Evolutionary conservation across 2,888 invertebrate genomes (phyloP), one percentile per base, ranked within the genome.

Genomic region (Drosophila leonis): DNA sequence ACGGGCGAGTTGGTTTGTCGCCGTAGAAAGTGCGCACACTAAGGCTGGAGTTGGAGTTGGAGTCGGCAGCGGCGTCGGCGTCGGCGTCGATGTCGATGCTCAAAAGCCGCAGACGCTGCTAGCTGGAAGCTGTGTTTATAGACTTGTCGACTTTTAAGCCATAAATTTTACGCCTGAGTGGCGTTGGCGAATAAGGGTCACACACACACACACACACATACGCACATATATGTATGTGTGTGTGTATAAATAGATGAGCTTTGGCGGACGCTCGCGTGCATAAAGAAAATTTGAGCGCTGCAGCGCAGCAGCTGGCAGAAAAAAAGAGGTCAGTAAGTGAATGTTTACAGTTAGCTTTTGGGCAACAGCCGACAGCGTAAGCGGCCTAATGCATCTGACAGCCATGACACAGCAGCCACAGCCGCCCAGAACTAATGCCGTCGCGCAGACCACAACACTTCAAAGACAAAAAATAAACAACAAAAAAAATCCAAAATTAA

Each of bases 161-260:
- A 87, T 90, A 87, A 90, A 87, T 90, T 87, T 90, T 90, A 87
- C 90, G 90, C 86, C 90, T 81, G 83, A 87, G 75, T 83, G 83
- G 77, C 83, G 81, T 88, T 86, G 90, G 90, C 88, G 83, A 90
- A 87, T 83, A 87, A 87, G 86, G 86, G 86, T 87, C 86, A 87
- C 83, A 88, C 70, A 88, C 64, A 86, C 42, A 78, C 41, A 64
- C 52, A 59, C 65, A 62, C 61, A 64, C 42, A 54, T 59, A 78
- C 62, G 64, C 72, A 82, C 41, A 37, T 42, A 41, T 4, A 59
- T 33, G 13, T 27, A 46, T 46, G 46, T 33, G 13, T 27, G 27
- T 46, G 46, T 46, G 29, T n/a, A 29, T 48, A 48, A 20, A 64
- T 64, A 75, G 79, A 62, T 75, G 66, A 67, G 80, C 77, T 85